Conservation (phyloP, 2,888 invertebrate species). For the Papilio demoleus region DNA sequence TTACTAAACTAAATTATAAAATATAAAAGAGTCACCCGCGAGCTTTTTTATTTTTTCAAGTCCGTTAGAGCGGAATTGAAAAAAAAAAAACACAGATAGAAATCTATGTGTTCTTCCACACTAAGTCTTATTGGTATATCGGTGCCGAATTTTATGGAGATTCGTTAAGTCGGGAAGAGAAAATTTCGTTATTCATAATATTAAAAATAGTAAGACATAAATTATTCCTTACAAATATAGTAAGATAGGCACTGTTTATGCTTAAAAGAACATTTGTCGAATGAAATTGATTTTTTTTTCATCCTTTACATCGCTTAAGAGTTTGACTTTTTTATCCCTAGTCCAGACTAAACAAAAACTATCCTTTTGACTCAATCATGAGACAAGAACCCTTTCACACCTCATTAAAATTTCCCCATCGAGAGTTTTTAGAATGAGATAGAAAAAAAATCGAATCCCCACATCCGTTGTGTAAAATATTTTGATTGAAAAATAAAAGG, state of each 20-base stretch:
- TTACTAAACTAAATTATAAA: too few species aligned
- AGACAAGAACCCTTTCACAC: conserved; percentile 76
- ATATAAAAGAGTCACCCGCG: too few species aligned
- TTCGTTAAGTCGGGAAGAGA: too few species aligned
- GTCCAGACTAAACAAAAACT: conserved; percentile 54
- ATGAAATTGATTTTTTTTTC: conserved; percentile 20
- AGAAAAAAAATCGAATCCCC: conserved; percentile 61
- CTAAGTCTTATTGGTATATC: too few species aligned
- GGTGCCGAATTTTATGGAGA: too few species aligned
- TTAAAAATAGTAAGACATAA: too few species aligned
- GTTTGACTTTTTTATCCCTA: conserved; percentile 42
- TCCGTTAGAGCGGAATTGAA: too few species aligned
- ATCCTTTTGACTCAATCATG: conserved; percentile 70
- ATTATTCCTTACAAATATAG: not conserved
- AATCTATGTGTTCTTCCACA: too few species aligned
- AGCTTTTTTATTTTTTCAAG: too few species aligned
- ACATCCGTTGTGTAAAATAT: conserved; percentile 74
- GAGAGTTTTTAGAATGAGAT: conserved; percentile 58
- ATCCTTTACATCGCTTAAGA: conserved; percentile 38
- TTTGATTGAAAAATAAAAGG: conserved; percentile 82
- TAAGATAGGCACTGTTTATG: not conserved
- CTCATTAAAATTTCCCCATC: conserved; percentile 70
- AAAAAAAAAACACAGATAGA: too few species aligned
- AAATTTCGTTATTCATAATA: too few species aligned
- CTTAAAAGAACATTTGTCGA: not conserved